Evolutionary conservation across 2,797 vertebrate genomes (phyloP).

Genomic region (Lagodon rhomboides): DNA sequence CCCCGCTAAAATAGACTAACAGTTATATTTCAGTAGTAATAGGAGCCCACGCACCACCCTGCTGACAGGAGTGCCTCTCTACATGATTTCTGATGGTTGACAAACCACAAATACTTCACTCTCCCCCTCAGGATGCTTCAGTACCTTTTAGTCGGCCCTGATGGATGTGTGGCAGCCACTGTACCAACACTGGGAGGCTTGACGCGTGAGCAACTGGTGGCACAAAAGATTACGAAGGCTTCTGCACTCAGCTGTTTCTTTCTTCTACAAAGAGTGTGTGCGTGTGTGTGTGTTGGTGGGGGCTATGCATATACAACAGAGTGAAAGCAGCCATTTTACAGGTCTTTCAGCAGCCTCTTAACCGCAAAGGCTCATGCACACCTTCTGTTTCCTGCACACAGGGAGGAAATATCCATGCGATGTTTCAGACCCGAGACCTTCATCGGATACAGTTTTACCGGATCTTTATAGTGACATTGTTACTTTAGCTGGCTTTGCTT

Average conservation of each 20-base stretch:
- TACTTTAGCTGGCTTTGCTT: too few relatives aligned
- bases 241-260: conserved; percentile 27
- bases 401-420: too few relatives aligned
- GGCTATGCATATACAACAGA: conserved; percentile 7
- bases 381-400: too few relatives aligned
- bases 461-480: too few relatives aligned
- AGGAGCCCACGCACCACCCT: conserved; percentile 45
- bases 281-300: not conserved
- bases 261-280: conserved; percentile 19
- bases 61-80: conserved; percentile 40
- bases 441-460: too few relatives aligned
- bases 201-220: conserved; percentile 42
- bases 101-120: conserved; percentile 43
- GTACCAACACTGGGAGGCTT: conserved; percentile 5
- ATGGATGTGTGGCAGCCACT: conserved; percentile 45
- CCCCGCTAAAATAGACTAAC: conserved; percentile 34
- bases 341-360: conserved; percentile 21
- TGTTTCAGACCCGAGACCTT: too few relatives aligned
- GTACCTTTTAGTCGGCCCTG: conserved; percentile 29
- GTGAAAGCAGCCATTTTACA: conserved; percentile 28
- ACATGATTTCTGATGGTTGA: conserved; percentile 41
- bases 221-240: conserved; percentile 21
- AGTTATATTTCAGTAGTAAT: conserved; percentile 44
- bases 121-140: conserved; percentile 30
- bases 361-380: not conserved